Percentiles rank a stretch among this genome's conserved stretches.
Evolutionary conservation across 2,797 vertebrate genomes (phyloP).

Genomic region (Aphelocoma californica): DNA sequence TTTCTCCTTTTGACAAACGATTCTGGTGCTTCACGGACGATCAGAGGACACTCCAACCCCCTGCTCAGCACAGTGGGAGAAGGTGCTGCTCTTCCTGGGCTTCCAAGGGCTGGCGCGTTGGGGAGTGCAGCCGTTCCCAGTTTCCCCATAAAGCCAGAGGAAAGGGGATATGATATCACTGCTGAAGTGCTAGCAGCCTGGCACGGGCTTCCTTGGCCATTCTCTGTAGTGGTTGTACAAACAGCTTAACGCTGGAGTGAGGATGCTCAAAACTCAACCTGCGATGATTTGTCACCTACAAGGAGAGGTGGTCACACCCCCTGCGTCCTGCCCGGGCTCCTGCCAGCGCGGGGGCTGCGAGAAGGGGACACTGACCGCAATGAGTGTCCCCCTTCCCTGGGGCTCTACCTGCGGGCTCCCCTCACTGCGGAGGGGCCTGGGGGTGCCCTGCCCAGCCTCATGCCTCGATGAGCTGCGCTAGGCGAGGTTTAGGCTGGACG

Average conservation of each 20-base stretch:
- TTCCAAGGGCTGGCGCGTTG: neutral
- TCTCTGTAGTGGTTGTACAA: neutral
- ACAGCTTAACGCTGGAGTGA: neutral
- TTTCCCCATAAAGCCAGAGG: neutral
- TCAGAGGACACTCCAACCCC: neutral
- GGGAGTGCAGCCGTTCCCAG: neutral
- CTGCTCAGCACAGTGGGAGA: neutral
- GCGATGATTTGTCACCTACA: neutral
- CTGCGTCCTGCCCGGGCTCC: neutral
- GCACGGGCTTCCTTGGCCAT: neutral
- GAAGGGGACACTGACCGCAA: neutral
- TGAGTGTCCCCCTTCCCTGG: rapidly evolving
- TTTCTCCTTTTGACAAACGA: neutral
- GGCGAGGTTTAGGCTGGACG: neutral
- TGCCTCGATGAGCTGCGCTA: neutral
- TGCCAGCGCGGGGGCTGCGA: neutral
- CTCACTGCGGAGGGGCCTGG: neutral
- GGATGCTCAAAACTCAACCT: neutral
- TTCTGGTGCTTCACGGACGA: rapidly evolving
- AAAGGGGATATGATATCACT: neutral
- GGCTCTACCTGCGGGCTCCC: neutral
- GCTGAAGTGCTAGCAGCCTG: neutral
- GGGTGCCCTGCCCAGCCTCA: neutral
- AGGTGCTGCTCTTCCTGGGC: neutral
- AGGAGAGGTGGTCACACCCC: neutral